phyloP scores from a whole-genome alignment of 2,797 vertebrate species.

The Enteromius mattozi region DNA sequence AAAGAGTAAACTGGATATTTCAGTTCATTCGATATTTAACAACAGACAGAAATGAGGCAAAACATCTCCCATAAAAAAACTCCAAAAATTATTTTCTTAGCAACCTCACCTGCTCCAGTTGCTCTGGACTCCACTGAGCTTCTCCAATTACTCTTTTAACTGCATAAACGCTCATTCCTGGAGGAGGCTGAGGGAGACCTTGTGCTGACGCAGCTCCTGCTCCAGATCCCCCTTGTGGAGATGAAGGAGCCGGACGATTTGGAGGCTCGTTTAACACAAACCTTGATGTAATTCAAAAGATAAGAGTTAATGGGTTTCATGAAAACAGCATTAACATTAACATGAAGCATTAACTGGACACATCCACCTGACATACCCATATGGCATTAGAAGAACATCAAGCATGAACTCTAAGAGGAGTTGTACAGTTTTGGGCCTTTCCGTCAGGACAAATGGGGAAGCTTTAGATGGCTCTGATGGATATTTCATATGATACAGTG shows the following conservation, averaged over 20 bases:
- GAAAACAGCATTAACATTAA: neutral
- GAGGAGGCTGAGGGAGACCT: conserved; percentile 93
- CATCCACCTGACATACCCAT: conserved; percentile 82
- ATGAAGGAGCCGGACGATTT: conserved; percentile 85
- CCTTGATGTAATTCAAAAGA: conserved; percentile 69
- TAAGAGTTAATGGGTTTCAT: neutral
- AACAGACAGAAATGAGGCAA: neutral
- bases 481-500: conserved; percentile 98
- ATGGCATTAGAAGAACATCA: conserved; percentile 98
- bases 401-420: conserved; percentile 98
- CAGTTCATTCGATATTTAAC: neutral
- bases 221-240: conserved; percentile 80
- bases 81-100: neutral
- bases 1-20: conserved; percentile 3
- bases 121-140: conserved; percentile 93
- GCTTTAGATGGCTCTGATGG: conserved; percentile 84
- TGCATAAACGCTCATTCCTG: conserved; percentile 96
- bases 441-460: conserved; percentile 91
- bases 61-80: neutral
- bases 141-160: conserved; percentile 97
- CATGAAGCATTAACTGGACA: neutral
- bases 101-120: conserved; percentile 89
- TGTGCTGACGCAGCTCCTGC: conserved; percentile 70
- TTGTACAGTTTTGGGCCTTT: conserved; percentile 97
- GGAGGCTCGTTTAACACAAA: conserved; percentile 95